Evolutionary conservation across 2,888 invertebrate genomes (phyloP).

Genomic region (Gari tellinella): DNA sequence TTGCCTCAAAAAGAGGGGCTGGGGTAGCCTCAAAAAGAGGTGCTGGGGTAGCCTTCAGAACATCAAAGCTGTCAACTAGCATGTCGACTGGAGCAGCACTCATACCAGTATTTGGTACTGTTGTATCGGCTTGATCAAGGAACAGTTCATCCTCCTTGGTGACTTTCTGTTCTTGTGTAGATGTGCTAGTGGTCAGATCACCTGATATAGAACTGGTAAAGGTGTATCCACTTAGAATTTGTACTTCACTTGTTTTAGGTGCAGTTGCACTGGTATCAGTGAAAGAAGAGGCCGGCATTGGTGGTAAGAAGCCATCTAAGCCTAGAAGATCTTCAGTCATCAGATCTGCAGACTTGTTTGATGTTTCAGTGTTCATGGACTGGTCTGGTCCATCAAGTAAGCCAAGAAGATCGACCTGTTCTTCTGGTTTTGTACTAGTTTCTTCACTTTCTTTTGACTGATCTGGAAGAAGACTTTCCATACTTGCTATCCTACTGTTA

Average conservation of each 20-base stretch:
- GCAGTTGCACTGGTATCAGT: conserved; percentile 21
- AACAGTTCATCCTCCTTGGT: too few species aligned
- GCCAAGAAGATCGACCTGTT: conserved; percentile 69
- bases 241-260: background rate
- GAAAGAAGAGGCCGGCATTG: conserved; percentile 20
- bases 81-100: too few species aligned
- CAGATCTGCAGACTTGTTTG: conserved; percentile 30
- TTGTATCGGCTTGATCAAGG: too few species aligned
- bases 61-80: too few species aligned
- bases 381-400: conserved; percentile 26
- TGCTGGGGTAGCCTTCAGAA: too few species aligned
- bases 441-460: conserved; percentile 1
- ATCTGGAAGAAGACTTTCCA: conserved; percentile 64
- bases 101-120: too few species aligned
- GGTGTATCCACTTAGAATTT: conserved; percentile 38
- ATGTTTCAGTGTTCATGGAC: conserved; percentile 20
- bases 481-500: conserved; percentile 72
- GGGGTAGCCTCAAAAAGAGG: too few species aligned
- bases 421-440: conserved; percentile 19
- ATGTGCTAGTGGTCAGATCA: background rate
- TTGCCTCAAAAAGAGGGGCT: too few species aligned
- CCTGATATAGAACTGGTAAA: conserved; percentile 29
- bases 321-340: conserved; percentile 76
- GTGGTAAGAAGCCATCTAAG: conserved; percentile 66
- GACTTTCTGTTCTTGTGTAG: conserved; percentile 4